Percentiles rank a stretch among this genome's conserved stretches.
These are phyloP conservation scores for Rhabdomys dilectus DNA, from an alignment of 2,113 vertebrate species.

Conservation along the genomic window DNA sequence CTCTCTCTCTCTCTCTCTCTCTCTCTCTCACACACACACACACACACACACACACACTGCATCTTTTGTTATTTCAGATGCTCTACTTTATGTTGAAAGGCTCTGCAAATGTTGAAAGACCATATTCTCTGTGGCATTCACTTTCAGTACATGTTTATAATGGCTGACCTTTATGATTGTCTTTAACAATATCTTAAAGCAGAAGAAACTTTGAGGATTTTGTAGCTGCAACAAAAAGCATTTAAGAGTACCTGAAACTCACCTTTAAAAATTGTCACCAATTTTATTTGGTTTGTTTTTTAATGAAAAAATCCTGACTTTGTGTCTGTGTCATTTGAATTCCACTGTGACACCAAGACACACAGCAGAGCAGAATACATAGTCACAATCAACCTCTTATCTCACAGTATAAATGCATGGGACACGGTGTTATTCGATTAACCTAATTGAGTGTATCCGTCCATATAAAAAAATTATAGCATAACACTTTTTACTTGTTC, in stretches of 20 bases:
- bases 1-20: too few species aligned
- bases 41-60: too few species aligned
- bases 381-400: neutral
- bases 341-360: neutral
- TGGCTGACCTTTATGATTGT: neutral
- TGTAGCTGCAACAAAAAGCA: neutral
- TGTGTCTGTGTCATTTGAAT: neutral
- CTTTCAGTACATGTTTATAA: neutral
- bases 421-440: neutral
- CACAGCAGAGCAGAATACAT: too few species aligned
- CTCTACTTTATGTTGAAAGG: too few species aligned
- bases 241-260: neutral
- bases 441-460: neutral
- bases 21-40: too few species aligned
- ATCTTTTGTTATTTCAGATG: too few species aligned
- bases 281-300: neutral
- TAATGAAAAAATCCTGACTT: neutral
- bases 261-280: neutral
- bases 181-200: neutral
- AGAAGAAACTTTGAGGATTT: neutral
- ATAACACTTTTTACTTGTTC: neutral
- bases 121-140: neutral
- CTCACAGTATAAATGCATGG: neutral
- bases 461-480: too few species aligned
- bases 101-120: neutral